Base-by-base conservation (phyloP, 2,888 invertebrate species). In the Trichopoda pennipes region DNA sequence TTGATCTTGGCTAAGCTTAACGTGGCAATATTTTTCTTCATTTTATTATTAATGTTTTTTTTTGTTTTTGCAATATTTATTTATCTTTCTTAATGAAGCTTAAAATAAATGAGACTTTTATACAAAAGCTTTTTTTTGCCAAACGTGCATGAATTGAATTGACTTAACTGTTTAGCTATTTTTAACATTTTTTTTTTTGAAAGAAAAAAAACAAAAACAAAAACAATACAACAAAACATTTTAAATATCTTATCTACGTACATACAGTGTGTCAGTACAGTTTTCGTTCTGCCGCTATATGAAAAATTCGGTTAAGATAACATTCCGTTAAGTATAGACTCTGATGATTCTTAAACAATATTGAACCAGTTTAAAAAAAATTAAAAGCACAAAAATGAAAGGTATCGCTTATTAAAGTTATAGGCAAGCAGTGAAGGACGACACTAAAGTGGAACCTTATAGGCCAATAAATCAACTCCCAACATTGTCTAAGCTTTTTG, bases 1-100 rank as follows among this genome's bases (percentile, higher is more conserved):
- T 81, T 81, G 80, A 80, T 75, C 80, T 80, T 75, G 81, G 68
- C 68, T 63, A 58, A 73, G 73, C 76, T 76, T 61, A 73, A 77
- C 81, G 68, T 81, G 80, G 80, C 61, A 77, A 77, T 81, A 69
- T 42, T 70, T 77, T 63, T 49, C 42, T 23, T 44, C 44, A 51
- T n/a, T 70, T 70, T 75, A 53, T 51, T 35, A 53, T 51, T 35
- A 32, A n/a, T n/a, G n/a, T n/a, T n/a, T n/a, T n/a, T n/a, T n/a
- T n/a, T n/a, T n/a, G n/a, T n/a, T 55, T 53, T 21, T 44, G 32
- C 32, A 61, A 35, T 51, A 28, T 56, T 28, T 60, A 32, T 64
- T 72, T 64, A 58, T 74, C 63, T 70, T 74, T 72, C 32, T 76
- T 80, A 80, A 72, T 80, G 75, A 76, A 76, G 70, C 66, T 81